Base-by-base conservation (phyloP, 2,888 invertebrate genomes). In the Sphaerophoria taeniata region DNA sequence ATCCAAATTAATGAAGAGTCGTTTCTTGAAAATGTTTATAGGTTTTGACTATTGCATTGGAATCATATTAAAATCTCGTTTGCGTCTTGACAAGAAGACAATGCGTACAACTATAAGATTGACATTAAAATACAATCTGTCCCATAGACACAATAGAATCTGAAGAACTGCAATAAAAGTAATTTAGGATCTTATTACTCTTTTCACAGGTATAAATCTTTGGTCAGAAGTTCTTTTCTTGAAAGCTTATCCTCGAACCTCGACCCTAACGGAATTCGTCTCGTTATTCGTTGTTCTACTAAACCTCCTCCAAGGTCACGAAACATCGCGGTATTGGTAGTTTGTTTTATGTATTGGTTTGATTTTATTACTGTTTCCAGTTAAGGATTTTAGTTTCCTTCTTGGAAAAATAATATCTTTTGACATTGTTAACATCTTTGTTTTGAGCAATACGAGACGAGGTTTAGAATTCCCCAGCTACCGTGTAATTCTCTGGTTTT, bases 331-430 rank as follows among this genome's bases (percentile, higher is more conserved):
- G 6, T 33, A 45, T 55, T 45, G 16, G 14, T 61, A 51, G 16
- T 31, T 51, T 51, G 11, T 11, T 43, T 60, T 24, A 43, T 31
- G 61, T 61, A 12, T 49, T 12, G 39, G 49, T 67, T 58, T 43
- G 6, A 12, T 60, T 75, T 69, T 58, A 75, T 67, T 58, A 58
- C 49, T 49, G 2, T 43, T 61, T 31, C 7, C 1, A 61, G 61
- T 24, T 61, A n/a, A 45, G 31, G 24, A 61, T 45, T 36, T 24
- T 6, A 31, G 34, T 24, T 9, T 56, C 47, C 55, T 77, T 77
- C 55, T 47, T 14, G n/a, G 55, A 14, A 77, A 49, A 16, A 43
- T 11, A 9, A 43, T 11, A 0, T n/a, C 16, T 69, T 34, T 53
- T 51, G 60, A 51, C 47, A 16, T 36, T 31, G 47, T 53, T 24